Evolutionary conservation across 2,113 vertebrate species (phyloP), one percentile per base, ranked within the genome.

Genomic region (Podarcis raffonei): DNA sequence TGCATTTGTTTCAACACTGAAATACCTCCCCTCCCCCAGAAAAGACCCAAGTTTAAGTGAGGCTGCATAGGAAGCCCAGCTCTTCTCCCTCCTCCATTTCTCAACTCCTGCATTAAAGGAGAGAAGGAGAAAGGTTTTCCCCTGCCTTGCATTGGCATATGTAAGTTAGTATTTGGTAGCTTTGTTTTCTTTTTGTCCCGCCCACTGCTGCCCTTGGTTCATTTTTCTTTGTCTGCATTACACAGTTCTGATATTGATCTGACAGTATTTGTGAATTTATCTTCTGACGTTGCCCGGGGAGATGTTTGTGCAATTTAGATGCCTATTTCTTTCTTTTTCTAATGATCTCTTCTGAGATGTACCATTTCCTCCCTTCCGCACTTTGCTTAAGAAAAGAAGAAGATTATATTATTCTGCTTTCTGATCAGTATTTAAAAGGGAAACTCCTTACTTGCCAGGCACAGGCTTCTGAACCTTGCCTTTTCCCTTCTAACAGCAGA

Each of bases 271-370:
- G 15, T 74, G 23, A 3, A 62, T 92, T 91, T 92, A 25, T 80
- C 57, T 92, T 94, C 86, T 57, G 11, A 78, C 35, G 1, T 18
- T 25, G 27, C 57, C 62, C 8, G 71, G 25, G 80, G 5, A 92
- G 23, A 81, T 0, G 76, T 92, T 85, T 69, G 48, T 90, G 79
- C n/a, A 57, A 94, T 93, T 93, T 93, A 83, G 87, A 90, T 89
- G 85, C 66, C 85, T 82, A 92, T 87, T 92, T 48, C n/a, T 90
- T 88, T 75, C 77, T 68, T 53, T 0, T 90, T 92, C 81, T 83
- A 92, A 81, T 87, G 59, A 83, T 69, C 89, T 87, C 84, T 85
- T 84, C 6, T n/a, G 66, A 89, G 39, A 79, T 78, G 48, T 3
- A 2, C 18, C 1, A 1, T 79, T 93, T 93, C 89, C 71, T 81